Evolutionary conservation across 2,113 vertebrate species (phyloP), one percentile per base, ranked within the genome.

Genomic region (Apaloderma vittatum): DNA sequence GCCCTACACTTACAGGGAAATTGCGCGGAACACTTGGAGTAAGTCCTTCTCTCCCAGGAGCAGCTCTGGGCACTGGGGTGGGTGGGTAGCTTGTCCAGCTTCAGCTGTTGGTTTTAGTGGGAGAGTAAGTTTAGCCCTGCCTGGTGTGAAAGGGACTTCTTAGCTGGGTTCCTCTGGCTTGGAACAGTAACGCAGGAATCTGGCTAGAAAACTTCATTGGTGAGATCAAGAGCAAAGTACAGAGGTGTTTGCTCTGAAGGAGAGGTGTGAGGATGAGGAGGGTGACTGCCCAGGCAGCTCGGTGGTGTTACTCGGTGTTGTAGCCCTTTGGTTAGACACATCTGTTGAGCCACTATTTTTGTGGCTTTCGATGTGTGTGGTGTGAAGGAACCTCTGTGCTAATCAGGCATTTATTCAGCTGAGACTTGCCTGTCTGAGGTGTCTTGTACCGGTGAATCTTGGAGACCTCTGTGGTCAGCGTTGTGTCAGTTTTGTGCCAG

Each of bases 1-100:
- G 66, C 11, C 3, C 4, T 9, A 18, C 2, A 0, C 11, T 37
- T 30, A 3, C 6, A 55, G 27, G 7, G 58, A 18, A 30, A 3
- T 30, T 29, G 32, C 30, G 9, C 0, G 12, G 58, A 63, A 10
- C 20, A 0, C 32, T 32, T 8, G 77, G n/a, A 57, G 46, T 6
- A 45, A 55, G 32, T 54, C 3, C 62, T 79, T 66, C 32, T 82
- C 15, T 48, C 62, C 76, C 54, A 37, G 37, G 13, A 3, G 1
- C 9, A 27, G 46, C 24, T 54, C 40, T n/a, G 55, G 65, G 13
- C 45, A 12, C 22, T 37, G 61, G 11, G 34, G 5, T 11, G 54
- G 29, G 15, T 43, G 71, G 48, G 52, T 14, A 29, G 22, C 11
- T 87, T 21, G 15, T 84, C 32, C 22, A 13, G 43, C 63, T 84